A percentile compares a stretch with the other conserved stretches of the same genome.
Conservation (phyloP, 2,113 vertebrate species). For the Ophiodon elongatus region DNA sequence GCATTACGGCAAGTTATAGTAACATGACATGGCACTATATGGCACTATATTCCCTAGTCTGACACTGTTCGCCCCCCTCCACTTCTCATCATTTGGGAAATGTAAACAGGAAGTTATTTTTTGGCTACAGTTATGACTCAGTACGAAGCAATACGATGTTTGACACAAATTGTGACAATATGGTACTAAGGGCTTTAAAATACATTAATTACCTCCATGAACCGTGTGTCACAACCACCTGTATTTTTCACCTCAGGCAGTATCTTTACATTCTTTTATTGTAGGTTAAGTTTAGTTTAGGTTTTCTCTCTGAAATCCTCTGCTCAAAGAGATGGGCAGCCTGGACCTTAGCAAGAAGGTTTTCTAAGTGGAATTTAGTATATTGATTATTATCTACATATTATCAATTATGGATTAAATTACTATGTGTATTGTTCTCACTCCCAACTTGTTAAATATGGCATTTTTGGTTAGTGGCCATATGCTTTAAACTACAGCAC, state of each 20-base stretch:
- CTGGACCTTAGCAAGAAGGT: too few species aligned
- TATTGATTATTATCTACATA: too few species aligned
- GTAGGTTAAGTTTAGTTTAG: too few species aligned
- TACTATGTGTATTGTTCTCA: not conserved
- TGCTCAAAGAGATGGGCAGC: too few species aligned
- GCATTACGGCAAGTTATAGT: not conserved
- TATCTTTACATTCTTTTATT: not conserved
- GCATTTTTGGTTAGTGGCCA: too few species aligned
- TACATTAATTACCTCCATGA: not conserved
- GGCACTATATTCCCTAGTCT: not conserved
- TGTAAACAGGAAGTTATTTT: constrained; percentile 5
- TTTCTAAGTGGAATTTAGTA: too few species aligned
- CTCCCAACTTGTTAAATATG: not conserved
- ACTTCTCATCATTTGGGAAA: not conserved
- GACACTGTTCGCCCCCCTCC: not conserved
- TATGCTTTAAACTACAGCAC: too few species aligned
- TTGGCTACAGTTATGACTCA: not conserved
- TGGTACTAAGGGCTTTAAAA: not conserved
- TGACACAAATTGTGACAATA: not conserved
- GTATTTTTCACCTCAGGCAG: not conserved
- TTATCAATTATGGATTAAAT: too few species aligned
- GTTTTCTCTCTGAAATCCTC: too few species aligned
- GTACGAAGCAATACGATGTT: not conserved
- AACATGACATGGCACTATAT: not conserved
- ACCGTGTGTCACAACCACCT: too few species aligned